Evolutionary conservation across 2,888 invertebrate genomes (phyloP).

Genomic region (Calliphora vomitoria): DNA sequence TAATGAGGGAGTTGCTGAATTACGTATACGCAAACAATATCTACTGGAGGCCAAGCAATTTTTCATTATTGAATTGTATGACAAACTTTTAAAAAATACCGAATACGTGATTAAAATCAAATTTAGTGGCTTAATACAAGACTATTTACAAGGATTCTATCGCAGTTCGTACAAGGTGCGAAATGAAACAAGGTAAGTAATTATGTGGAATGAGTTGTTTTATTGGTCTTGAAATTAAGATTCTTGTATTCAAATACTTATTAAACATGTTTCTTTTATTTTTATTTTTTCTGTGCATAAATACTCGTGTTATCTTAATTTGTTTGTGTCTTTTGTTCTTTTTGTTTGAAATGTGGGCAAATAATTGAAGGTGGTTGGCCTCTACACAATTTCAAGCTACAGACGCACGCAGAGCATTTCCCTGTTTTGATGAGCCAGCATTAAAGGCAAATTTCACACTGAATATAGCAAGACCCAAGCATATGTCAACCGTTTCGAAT

Average conservation of each 20-base stretch:
- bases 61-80: conserved; percentile 88
- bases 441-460: conserved; percentile 92
- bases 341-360: background rate
- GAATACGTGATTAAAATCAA: conserved; percentile 89
- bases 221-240: background rate
- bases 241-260: conserved; percentile 9
- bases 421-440: conserved; percentile 95
- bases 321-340: background rate
- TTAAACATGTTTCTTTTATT: conserved; percentile 22
- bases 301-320: background rate
- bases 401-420: conserved; percentile 92
- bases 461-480: conserved; percentile 89
- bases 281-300: background rate
- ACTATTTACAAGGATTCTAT: conserved; percentile 92
- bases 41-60: conserved; percentile 89
- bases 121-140: conserved; percentile 90
- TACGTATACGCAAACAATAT: conserved; percentile 84
- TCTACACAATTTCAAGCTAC: conserved; percentile 93
- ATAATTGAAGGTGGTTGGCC: conserved; percentile 89
- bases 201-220: background rate
- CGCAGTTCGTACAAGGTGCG: conserved; percentile 91
- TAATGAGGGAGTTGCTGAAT: conserved; percentile 59
- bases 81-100: conserved; percentile 86
- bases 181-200: conserved; percentile 88
- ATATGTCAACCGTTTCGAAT: conserved; percentile 92